phyloP scores from a whole-genome alignment of 2,797 vertebrate species.

The Manis javanica region DNA sequence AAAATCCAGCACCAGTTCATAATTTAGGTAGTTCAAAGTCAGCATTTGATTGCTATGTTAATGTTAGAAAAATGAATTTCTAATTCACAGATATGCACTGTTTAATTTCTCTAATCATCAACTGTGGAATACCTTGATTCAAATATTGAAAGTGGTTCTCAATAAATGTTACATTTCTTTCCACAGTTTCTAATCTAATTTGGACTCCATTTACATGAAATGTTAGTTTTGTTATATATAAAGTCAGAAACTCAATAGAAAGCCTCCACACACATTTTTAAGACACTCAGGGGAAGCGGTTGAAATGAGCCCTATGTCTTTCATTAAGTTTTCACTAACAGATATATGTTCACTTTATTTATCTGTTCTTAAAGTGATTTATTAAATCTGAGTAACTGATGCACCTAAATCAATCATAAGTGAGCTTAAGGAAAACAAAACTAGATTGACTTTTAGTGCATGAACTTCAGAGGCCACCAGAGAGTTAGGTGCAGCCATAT shows the following conservation, averaged over 20 bases:
- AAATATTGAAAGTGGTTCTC: conserved; percentile 20
- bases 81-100: not conserved
- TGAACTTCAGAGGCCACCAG: not conserved
- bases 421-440: not conserved
- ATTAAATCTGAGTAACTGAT: not conserved
- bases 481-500: not conserved
- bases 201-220: not conserved
- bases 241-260: not conserved
- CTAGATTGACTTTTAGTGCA: not conserved
- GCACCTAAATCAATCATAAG: not conserved
- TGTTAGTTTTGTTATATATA: not conserved
- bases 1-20: not conserved
- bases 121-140: not conserved
- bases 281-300: not conserved
- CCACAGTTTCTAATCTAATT: not conserved
- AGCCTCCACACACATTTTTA: not conserved
- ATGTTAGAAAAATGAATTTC: not conserved
- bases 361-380: not conserved
- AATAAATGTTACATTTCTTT: not conserved
- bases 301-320: not conserved
- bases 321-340: not conserved
- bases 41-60: not conserved
- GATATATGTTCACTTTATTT: not conserved
- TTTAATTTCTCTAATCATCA: not conserved
- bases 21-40: not conserved